A percentile compares a stretch with the other conserved stretches of the same genome.
Conservation (phyloP, 2,797 vertebrate species). For the Spinus pinus region DNA sequence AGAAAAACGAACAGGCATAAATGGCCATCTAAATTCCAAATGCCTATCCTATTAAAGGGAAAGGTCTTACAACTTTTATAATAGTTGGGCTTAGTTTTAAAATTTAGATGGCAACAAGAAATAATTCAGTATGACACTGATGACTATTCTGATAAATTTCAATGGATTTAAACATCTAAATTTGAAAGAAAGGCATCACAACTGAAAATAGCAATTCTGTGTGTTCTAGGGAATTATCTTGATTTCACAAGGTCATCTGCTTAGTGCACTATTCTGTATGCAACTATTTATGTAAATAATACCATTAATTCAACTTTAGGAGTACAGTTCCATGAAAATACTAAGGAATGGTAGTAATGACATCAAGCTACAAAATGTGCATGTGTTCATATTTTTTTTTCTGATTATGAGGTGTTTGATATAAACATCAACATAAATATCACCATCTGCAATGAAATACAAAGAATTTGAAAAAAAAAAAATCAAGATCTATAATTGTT, state of each 20-base stretch:
- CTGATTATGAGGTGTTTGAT: background rate
- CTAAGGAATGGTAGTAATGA: background rate
- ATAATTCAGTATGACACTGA: background rate
- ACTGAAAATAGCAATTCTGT: background rate
- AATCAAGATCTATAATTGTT: background rate
- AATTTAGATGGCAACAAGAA: background rate
- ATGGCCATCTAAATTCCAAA: background rate
- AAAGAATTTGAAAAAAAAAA: background rate
- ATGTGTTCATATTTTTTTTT: background rate
- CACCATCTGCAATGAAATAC: background rate
- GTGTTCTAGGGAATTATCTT: background rate
- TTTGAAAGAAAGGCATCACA: background rate
- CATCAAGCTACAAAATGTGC: background rate
- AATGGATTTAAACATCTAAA: background rate
- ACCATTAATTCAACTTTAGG: background rate
- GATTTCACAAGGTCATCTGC: background rate
- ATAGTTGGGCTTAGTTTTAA: background rate
- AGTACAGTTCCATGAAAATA: background rate
- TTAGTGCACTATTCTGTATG: background rate
- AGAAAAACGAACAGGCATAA: background rate
- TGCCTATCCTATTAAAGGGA: background rate
- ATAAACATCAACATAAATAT: background rate
- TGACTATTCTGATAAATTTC: background rate
- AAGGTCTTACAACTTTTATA: accelerated
- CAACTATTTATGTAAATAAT: background rate